Base-by-base conservation (phyloP, 1,140 invertebrate species). In the Neoseiulus cucumeris region DNA sequence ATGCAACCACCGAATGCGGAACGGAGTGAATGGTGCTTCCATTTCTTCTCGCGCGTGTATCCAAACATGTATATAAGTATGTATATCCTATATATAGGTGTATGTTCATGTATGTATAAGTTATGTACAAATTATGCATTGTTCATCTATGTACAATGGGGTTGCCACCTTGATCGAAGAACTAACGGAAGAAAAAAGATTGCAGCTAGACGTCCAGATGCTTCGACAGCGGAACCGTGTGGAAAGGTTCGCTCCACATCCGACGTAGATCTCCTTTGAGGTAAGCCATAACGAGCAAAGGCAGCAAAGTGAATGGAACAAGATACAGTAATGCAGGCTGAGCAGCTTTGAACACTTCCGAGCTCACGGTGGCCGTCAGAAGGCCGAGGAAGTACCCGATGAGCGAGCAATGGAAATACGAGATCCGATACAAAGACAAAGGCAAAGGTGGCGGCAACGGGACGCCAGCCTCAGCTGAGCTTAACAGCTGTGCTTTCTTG, bases 241-340 rank as follows among this genome's bases (percentile, higher is more conserved):
- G 89, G 76, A 96, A 96, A 41, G 92, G 91, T 79, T 95, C 91
- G 73, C 88, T 91, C 92, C 92, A 96, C 91, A 96, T 96, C 71
- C 91, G 82, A 74, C 91, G 81, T 67, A 96, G 80, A 80, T 96
- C 92, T 70, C 91, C 91, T 83, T 96, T 96, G 55, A 96, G 79
- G 78, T 96, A 96, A 67, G 93, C 92, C 91, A 97, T 96, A 51
- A 91, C 91, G 45, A 97, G 81, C 64, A 96, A 80, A 64, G 93
- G 92, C 75, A 96, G 81, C 72, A 97, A 81, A 72, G 92, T 97
- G 77, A 96, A 96, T 72, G 92, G 92, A 72, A 96, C 93, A 70
- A 97, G 83, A 80, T 96, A 97, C 29, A 97, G 81, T 70, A 97
- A 82, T 65, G 93, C 93, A 66, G 93, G 93, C 78, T 97, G 93